Evolutionary conservation across 2,797 vertebrate species (phyloP).

Genomic region (Sebastes aleutianus): DNA sequence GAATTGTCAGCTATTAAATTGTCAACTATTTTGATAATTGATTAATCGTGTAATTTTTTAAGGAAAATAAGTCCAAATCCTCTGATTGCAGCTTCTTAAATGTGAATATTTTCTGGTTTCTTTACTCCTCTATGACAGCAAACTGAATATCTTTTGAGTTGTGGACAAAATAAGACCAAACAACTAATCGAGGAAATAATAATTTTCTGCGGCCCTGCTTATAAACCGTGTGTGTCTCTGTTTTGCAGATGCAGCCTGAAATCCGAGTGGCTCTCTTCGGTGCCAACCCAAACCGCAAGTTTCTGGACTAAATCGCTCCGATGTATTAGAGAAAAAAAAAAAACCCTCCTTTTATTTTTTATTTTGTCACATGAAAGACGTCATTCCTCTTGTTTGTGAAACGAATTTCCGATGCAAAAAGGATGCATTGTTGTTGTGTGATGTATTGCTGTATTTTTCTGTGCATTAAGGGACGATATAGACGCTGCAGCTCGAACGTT

Average conservation of each 20-base stretch:
- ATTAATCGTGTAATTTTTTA: too few species aligned
- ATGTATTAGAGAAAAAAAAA: not conserved
- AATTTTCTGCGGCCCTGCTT: not conserved
- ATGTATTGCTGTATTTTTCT: slow-evolving; percentile 71
- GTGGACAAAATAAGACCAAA: too few species aligned
- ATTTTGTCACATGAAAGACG: slow-evolving; percentile 63
- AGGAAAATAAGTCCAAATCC: too few species aligned
- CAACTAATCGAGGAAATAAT: not conserved
- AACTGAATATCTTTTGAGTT: not conserved
- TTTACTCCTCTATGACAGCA: too few species aligned
- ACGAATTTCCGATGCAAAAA: slow-evolving; percentile 50
- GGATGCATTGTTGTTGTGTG: slow-evolving; percentile 68
- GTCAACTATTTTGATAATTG: too few species aligned
- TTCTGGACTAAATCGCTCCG: slow-evolving; percentile 86
- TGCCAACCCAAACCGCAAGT: slow-evolving; percentile 94
- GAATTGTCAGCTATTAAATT: too few species aligned
- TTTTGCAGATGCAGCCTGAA: slow-evolving; percentile 95
- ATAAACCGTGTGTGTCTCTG: not conserved
- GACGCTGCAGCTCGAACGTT: slow-evolving; percentile 20
- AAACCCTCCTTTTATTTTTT: slow-evolving; percentile 54
- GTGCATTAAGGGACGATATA: slow-evolving; percentile 51
- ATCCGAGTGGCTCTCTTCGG: slow-evolving; percentile 93
- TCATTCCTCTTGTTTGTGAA: slow-evolving; percentile 72
- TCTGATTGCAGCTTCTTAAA: not conserved
- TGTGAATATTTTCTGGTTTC: not conserved